A percentile compares a stretch with the other conserved stretches of the same genome.
phyloP scores from a whole-genome alignment of 37 sponge, comb jelly and placozoan genomes.

The Agelas oroides region DNA sequence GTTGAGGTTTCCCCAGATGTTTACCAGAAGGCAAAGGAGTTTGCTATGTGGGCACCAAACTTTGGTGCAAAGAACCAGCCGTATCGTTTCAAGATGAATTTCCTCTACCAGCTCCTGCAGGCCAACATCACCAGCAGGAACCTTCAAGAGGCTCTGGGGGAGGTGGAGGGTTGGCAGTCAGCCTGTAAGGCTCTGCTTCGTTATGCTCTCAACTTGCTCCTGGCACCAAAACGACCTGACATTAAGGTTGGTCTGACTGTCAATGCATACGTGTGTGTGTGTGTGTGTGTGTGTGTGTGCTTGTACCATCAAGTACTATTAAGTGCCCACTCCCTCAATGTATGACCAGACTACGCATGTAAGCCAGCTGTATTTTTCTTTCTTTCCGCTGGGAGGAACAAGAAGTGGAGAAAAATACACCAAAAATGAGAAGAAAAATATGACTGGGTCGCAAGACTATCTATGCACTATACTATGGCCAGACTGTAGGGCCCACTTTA shows the following conservation, averaged over 20 bases:
- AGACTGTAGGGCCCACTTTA: too few relatives aligned
- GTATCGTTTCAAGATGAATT: neutral
- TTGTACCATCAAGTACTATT: too few relatives aligned
- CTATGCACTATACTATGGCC: too few relatives aligned
- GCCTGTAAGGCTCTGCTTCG: slow-evolving; percentile 43
- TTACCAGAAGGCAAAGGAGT: slow-evolving; percentile 26
- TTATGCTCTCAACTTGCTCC: slow-evolving; percentile 55
- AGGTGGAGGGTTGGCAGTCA: slow-evolving; percentile 30
- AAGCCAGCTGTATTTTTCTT: too few relatives aligned
- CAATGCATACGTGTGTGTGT: too few relatives aligned
- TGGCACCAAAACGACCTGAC: slow-evolving; percentile 62
- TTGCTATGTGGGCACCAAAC: slow-evolving; percentile 7
- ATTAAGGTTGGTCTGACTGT: slow-evolving; percentile 40
- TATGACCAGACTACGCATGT: too few relatives aligned
- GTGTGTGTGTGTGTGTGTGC: too few relatives aligned
- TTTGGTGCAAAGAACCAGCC: neutral
- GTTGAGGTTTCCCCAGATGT: neutral
- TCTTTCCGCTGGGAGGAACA: too few relatives aligned
- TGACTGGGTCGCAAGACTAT: too few relatives aligned
- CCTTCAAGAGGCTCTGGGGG: neutral
- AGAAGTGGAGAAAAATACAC: too few relatives aligned
- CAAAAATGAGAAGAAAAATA: too few relatives aligned
- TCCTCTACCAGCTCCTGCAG: slow-evolving; percentile 28
- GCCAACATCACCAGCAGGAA: neutral
- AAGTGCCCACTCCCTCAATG: too few relatives aligned